Conservation (phyloP, 2,113 vertebrate species). For the Astur gentilis region DNA sequence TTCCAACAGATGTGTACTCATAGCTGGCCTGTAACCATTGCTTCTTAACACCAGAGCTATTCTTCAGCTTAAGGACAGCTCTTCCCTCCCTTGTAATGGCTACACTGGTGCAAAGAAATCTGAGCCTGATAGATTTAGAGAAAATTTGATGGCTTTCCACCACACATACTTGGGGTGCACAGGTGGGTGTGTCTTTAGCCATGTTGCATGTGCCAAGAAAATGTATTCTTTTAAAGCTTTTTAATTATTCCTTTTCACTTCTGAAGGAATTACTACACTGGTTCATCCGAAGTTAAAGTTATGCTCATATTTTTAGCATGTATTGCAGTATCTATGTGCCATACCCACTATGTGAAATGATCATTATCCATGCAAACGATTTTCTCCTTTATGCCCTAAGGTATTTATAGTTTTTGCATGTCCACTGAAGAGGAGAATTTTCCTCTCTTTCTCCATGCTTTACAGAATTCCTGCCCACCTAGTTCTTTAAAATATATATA, state of each 20-base stretch:
- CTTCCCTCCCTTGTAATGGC: neutral
- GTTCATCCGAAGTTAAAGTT: neutral
- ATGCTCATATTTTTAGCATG: neutral
- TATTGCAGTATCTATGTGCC: neutral
- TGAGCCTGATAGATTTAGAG: neutral
- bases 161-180: neutral
- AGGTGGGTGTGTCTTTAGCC: neutral
- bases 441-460: neutral
- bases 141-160: neutral
- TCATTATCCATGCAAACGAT: neutral
- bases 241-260: neutral
- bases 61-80: neutral
- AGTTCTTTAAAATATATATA: neutral
- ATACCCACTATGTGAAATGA: neutral
- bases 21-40: neutral
- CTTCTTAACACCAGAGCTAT: neutral
- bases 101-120: neutral
- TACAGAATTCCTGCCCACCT: neutral
- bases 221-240: neutral
- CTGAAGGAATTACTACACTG: neutral
- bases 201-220: neutral
- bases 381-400: neutral
- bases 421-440: neutral
- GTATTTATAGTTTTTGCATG: neutral
- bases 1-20: neutral